Conservation (phyloP, 2,797 vertebrate species). For the Amazonetta brasiliensis region DNA sequence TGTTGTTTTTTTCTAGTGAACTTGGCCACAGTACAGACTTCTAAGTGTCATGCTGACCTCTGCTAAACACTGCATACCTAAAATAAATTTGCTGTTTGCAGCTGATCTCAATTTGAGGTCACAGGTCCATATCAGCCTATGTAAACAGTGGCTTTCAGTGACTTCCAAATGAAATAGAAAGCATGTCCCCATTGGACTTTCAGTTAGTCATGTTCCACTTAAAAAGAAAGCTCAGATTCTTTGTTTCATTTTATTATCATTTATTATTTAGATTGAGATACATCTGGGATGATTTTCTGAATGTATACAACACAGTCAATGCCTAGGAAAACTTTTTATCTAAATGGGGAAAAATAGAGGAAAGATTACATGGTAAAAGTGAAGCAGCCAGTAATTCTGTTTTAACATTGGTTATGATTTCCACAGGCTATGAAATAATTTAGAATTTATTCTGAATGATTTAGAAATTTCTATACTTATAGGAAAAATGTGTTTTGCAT, state of each 20-base stretch:
- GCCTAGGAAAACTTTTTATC: background rate
- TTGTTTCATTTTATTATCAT: background rate
- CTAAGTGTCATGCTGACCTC: background rate
- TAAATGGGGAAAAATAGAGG: background rate
- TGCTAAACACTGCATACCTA: background rate
- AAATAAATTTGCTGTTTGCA: background rate
- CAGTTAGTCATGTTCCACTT: background rate
- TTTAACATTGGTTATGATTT: background rate
- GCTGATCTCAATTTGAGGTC: background rate
- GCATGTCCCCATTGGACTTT: background rate
- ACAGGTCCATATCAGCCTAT: background rate
- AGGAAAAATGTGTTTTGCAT: background rate
- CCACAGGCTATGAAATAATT: conserved; percentile 4
- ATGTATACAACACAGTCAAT: background rate
- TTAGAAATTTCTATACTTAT: background rate
- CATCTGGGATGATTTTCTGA: background rate
- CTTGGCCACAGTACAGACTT: background rate
- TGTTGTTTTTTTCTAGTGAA: background rate
- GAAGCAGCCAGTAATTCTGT: background rate
- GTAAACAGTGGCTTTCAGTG: background rate
- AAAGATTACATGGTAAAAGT: background rate
- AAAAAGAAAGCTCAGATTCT: background rate
- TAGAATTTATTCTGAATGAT: background rate
- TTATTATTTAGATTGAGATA: background rate
- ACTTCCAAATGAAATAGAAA: background rate